Base-by-base conservation (phyloP, 2,888 invertebrate species). In the Stegophylla sp. region DNA sequence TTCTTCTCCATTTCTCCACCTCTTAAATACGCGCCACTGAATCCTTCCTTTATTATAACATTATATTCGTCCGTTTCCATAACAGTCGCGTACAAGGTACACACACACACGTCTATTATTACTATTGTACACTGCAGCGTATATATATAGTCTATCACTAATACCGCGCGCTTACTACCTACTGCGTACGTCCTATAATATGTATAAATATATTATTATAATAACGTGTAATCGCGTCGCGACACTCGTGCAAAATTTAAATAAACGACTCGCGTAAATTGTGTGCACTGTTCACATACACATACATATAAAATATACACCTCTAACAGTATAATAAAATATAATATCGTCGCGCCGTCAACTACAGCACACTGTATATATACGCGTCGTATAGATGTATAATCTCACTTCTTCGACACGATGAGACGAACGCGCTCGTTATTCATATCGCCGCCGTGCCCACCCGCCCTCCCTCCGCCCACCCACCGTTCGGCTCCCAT, bases 361-460 rank as follows among this genome's bases (percentile, higher is more conserved):
- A 34, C 34, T 34, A 7, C 7, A 34, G 34, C 34, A 7, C 7
- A 34, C 34, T 34, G 34, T 34, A 34, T 34, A 34, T 34, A 34
- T 34, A 34, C 4, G 34, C 7, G 7, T 34, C 34, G n/a, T 34
- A 34, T 34, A 34, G 34, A 34, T 34, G 34, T 20, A 23, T 56
- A 56, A 53, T 53, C 53, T 53, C 53, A 53, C 53, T 20, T 53
- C 20, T 53, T 7, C 7, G 5, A 53, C 53, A n/a, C 53, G 20
- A 20, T 5, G 53, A 53, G 53, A 53, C 53, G 53, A 53, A 53
- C 20, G 53, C 53, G 53, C 53, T 53, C 53, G 53, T 53, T 53
- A 20, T 53, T 53, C 53, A 53, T 53, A 53, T 53, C 53, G 53
- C 20, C 20, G 7, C 45, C 10, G 34, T 9, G 9, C n/a, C 20